Evolutionary conservation across 2,113 vertebrate species (phyloP), one percentile per base, ranked within the genome.

Genomic region (Oenanthe melanoleuca): DNA sequence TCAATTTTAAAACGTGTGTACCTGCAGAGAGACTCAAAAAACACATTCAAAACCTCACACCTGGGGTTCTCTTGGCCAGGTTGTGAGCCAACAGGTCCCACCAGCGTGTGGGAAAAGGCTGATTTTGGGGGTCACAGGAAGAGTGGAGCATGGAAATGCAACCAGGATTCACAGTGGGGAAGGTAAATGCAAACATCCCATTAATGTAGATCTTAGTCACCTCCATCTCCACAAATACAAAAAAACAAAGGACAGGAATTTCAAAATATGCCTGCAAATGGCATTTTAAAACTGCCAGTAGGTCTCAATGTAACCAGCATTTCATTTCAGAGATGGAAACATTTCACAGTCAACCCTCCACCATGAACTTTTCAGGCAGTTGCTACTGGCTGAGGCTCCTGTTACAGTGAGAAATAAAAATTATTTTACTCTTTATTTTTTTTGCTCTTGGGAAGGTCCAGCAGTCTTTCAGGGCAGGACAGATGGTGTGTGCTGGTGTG

Each of bases 331-430:
- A 61, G 47, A 28, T 5, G 12, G 49, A 93, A 95, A 78, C 9
- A 45, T 78, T 96, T 93, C 72, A 74, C 42, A 81, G 80, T 65
- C 89, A 96, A 50, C 42, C 70, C 89, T 75, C 28, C 67, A 61
- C 50, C 83, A 17, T 21, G 34, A 69, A 40, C 42, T 55, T 77
- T 85, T 93, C 52, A 50, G 71, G 69, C 82, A 79, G 67, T 59
- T 97, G 71, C 63, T 97, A 95, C 94, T 97, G 95, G 93, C 97
- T 95, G 69, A 97, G 89, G 92, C 93, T 67, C 92, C 88, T 92
- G 95, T 96, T 98, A 97, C 85, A 96, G 96, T 92, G 98, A 97
- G 97, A 98, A 98, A 98, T 97, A 98, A 97, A 98, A 98, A 97
- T 96, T 97, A 91, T 94, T 98, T 97, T 95, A 94, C 92, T 97